These are phyloP conservation scores for Cladopsammia gracilis DNA, from an alignment of 64 coral and sea anemone genomes.

Conservation along the genomic window DNA sequence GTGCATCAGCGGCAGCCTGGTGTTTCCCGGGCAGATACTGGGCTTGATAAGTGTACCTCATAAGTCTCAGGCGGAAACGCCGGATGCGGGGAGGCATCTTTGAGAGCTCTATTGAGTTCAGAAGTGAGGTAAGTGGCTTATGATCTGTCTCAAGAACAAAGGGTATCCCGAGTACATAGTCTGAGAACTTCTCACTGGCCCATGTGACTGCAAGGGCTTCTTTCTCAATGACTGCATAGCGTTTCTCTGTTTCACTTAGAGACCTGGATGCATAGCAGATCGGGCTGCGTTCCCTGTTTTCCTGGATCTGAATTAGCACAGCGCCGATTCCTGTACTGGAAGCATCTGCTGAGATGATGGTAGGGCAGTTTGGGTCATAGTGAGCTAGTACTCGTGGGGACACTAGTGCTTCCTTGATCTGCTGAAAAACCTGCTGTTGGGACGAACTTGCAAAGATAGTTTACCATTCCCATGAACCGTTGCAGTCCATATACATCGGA, in stretches of 20 bases:
- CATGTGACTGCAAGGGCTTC: slow-evolving; percentile 14
- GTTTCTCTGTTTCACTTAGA: slow-evolving; percentile 49
- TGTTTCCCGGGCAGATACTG: slow-evolving; percentile 48
- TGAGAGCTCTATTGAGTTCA: slow-evolving; percentile 36
- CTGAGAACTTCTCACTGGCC: slow-evolving; percentile 15
- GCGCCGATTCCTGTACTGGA: slow-evolving; percentile 33
- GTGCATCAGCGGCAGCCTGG: slow-evolving; percentile 44
- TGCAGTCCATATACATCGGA: slow-evolving; percentile 28
- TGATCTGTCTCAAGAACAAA: not conserved
- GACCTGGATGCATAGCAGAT: slow-evolving; percentile 44
- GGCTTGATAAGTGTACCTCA: slow-evolving; percentile 49
- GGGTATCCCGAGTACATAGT: slow-evolving; percentile 7
- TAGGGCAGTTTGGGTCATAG: slow-evolving; percentile 37
- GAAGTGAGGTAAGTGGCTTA: slow-evolving; percentile 5
- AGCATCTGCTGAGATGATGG: slow-evolving; percentile 47
- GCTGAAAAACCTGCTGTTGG: slow-evolving; percentile 41
- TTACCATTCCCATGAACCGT: slow-evolving; percentile 59
- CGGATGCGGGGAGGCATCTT: slow-evolving; percentile 58
- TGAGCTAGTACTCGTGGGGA: slow-evolving; percentile 54
- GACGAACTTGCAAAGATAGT: slow-evolving; percentile 34
- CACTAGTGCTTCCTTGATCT: slow-evolving; percentile 47
- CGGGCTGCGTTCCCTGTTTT: not conserved
- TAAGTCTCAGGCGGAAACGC: slow-evolving; percentile 36
- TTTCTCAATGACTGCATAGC: not conserved
- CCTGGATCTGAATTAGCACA: slow-evolving; percentile 38